These are phyloP conservation scores for Etheostoma spectabile DNA, from an alignment of 2,113 vertebrate genomes.

Conservation along the genomic window DNA sequence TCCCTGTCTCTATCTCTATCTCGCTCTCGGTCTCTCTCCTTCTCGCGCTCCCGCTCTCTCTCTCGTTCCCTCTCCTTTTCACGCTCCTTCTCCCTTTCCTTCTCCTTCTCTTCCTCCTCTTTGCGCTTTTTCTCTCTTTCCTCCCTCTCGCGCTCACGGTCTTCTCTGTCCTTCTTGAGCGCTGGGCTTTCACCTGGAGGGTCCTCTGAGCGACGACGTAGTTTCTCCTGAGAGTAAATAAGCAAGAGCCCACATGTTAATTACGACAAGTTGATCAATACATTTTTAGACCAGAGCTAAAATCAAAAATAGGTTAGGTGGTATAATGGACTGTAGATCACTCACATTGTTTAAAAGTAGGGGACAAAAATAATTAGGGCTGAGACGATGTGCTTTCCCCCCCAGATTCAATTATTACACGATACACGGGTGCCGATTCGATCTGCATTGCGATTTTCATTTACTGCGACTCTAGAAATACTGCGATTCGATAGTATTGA, in stretches of 20 bases:
- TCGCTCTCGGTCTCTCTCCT: slow-evolving; percentile 84
- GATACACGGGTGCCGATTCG: too few species aligned
- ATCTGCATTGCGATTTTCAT: too few species aligned
- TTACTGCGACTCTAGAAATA: too few species aligned
- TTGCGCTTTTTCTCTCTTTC: slow-evolving; percentile 88
- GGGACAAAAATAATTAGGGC: neutral
- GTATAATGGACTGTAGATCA: neutral
- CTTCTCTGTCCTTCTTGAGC: slow-evolving; percentile 80
- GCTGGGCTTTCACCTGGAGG: slow-evolving; percentile 77
- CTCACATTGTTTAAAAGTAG: neutral
- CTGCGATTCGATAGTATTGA: too few species aligned
- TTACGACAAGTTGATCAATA: neutral
- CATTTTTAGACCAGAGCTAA: neutral
- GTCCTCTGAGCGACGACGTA: slow-evolving; percentile 84
- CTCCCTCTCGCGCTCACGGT: slow-evolving; percentile 78
- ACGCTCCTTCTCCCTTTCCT: slow-evolving; percentile 86
- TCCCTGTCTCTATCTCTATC: slow-evolving; percentile 89
- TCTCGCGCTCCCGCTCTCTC: slow-evolving; percentile 85
- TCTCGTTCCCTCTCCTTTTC: slow-evolving; percentile 89
- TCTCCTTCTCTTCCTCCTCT: slow-evolving; percentile 89
- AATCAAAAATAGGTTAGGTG: neutral
- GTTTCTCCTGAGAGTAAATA: slow-evolving; percentile 80
- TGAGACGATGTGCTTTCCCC: too few species aligned
- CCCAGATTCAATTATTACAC: too few species aligned
- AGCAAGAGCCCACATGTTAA: neutral